A percentile compares a stretch with the other conserved stretches of the same genome.
Conservation (phyloP, 2,888 invertebrate species). For the Cerastoderma edule region DNA sequence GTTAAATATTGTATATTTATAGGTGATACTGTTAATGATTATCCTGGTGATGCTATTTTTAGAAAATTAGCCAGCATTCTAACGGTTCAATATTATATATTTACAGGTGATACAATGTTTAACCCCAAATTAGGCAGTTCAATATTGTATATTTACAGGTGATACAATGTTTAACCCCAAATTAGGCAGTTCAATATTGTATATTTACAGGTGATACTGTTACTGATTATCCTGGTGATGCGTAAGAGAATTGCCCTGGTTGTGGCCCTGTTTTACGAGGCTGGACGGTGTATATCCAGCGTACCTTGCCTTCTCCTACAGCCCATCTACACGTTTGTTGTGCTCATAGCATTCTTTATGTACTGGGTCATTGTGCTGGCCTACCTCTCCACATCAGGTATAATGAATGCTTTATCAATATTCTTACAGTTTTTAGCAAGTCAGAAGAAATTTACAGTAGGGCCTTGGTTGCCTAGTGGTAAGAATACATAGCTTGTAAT, state of each 20-base stretch:
- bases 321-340: conserved; percentile 88
- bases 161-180: too few species aligned
- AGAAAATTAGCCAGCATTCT: too few species aligned
- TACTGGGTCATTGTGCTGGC: conserved; percentile 95
- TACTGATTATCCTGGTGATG: conserved; percentile 91
- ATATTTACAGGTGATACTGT: conserved; percentile 75
- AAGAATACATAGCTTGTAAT: not conserved
- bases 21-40: not conserved
- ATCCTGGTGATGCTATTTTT: not conserved
- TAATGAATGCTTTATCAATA: conserved; percentile 73
- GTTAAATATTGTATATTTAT: too few species aligned
- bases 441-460: not conserved
- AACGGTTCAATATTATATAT: too few species aligned
- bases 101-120: too few species aligned
- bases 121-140: too few species aligned
- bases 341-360: conserved; percentile 90
- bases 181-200: too few species aligned
- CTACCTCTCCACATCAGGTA: conserved; percentile 88
- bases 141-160: too few species aligned
- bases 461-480: not conserved
- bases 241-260: conserved; percentile 84
- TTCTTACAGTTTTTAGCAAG: not conserved
- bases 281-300: conserved; percentile 93
- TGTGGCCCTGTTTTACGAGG: conserved; percentile 94
- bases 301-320: conserved; percentile 94